Base-by-base conservation (phyloP, 2,797 vertebrate species). In the Chloroceryle amazona region DNA sequence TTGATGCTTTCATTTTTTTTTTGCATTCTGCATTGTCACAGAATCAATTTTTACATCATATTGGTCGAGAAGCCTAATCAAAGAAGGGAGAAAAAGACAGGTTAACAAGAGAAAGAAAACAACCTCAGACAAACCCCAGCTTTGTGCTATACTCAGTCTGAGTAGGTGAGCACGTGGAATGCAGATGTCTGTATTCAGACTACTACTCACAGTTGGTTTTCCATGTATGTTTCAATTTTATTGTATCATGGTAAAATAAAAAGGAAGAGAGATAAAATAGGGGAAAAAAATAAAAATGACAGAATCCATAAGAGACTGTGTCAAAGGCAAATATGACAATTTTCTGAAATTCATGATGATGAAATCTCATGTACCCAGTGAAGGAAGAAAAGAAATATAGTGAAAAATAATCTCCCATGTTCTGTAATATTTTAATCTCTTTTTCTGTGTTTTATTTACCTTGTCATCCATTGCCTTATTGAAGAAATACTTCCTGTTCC, bases 251-350 rank as follows among this genome's bases (percentile, higher is more conserved):
- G 31, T 54, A 84, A 89, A 82, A 55, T 42, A 31, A 52, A 86
- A 62, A 62, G 5, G 10, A 67, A 39, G 13, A 66, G 16, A 55
- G 14, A 66, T 10, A 62, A 87, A 66, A 46, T 1, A 4, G 7
- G 4, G 26, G 5, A 1, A 8, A 22, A 16, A 37, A 67, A 22
- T 3, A 41, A 25, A 74, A 54, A 55, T 10, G n/a, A 57, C 9
- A 66, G 14, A 70, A 76, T 39, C 10, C 13, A 9, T 63, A 21
- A 28, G 19, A 70, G 0, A 19, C 11, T 4, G 0, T 3, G 1
- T 42, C 29, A 73, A 85, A 82, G 33, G 9, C 5, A 89, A 75
- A 65, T 8, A 39, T 6, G 41, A 19, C 3, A 22, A 8, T 61
- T 92, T 79, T 68, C 39, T 65, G 26, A 65, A 86, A 68, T 44